phyloP scores from a whole-genome alignment of 37 sponge, comb jelly and placozoan species.

The Petrosia ficiformis region DNA sequence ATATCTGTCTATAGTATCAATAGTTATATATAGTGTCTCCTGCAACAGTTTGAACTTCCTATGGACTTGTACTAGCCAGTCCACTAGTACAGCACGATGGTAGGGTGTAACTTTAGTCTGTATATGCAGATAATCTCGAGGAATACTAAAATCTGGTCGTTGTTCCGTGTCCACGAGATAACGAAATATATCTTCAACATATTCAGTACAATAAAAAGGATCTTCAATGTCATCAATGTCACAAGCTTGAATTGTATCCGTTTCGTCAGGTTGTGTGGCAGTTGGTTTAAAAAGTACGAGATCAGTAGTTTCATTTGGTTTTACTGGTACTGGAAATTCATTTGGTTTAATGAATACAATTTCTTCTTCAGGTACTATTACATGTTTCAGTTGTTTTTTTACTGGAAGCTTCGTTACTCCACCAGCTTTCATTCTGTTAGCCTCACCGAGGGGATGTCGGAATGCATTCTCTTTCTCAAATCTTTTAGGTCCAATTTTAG shows the following conservation, averaged over 20 bases:
- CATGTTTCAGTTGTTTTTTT: not conserved
- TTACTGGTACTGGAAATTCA: no score
- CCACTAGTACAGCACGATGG: slow-evolving; percentile 23
- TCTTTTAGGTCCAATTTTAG: no score
- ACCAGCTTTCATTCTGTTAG: not conserved
- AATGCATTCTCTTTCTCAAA: not conserved
- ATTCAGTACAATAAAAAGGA: slow-evolving; percentile 72
- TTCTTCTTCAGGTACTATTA: no score
- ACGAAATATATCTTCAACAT: slow-evolving; percentile 66
- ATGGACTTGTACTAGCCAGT: slow-evolving; percentile 52
- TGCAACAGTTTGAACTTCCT: slow-evolving; percentile 31
- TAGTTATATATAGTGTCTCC: slow-evolving; percentile 38
- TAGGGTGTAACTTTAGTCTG: slow-evolving; percentile 19
- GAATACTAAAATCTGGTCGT: not conserved
- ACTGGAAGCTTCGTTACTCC: not conserved
- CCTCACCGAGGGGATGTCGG: not conserved
- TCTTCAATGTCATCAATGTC: slow-evolving; percentile 69
- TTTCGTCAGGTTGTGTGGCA: not conserved
- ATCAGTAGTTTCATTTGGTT: not conserved
- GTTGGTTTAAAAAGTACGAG: not conserved
- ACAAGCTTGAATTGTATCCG: not conserved
- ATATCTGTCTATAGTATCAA: slow-evolving; percentile 25
- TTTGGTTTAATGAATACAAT: no score
- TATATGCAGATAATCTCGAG: not conserved
- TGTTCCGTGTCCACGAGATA: slow-evolving; percentile 45